These are phyloP conservation scores for Bos javanicus DNA, from an alignment of 2,113 vertebrate genomes.

Conservation along the genomic window DNA sequence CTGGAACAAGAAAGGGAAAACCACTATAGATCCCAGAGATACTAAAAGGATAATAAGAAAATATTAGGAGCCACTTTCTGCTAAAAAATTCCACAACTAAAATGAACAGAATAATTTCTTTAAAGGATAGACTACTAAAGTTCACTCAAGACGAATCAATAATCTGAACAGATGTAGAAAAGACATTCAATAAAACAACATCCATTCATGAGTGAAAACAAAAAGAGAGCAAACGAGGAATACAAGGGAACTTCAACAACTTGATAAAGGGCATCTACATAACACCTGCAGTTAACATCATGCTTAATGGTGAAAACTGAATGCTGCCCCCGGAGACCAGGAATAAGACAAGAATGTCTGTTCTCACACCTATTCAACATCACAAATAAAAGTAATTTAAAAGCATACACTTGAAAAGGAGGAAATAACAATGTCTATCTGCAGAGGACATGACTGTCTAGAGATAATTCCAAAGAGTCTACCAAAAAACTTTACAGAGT, in stretches of 20 bases:
- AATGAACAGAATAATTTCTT: background rate
- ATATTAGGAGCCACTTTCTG: background rate
- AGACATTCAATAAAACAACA: background rate
- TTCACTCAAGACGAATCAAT: background rate
- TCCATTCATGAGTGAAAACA: background rate
- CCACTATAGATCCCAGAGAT: background rate
- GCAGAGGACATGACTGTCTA: background rate
- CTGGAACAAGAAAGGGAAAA: background rate
- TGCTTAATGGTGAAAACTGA: background rate
- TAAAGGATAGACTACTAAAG: background rate
- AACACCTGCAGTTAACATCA: background rate
- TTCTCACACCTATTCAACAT: background rate
- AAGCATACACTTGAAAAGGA: background rate
- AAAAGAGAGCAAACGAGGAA: background rate
- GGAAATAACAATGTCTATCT: background rate
- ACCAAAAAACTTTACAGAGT: background rate
- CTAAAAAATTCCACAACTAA: background rate
- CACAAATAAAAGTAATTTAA: background rate
- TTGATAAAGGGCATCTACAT: background rate
- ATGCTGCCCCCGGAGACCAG: background rate
- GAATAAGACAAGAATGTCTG: background rate
- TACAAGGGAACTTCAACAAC: background rate
- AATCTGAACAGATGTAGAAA: background rate
- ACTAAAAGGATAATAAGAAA: conserved; percentile 13
- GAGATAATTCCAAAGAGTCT: background rate